phyloP scores from a whole-genome alignment of 2,888 invertebrate genomes.

The Heteropelma amictum region DNA sequence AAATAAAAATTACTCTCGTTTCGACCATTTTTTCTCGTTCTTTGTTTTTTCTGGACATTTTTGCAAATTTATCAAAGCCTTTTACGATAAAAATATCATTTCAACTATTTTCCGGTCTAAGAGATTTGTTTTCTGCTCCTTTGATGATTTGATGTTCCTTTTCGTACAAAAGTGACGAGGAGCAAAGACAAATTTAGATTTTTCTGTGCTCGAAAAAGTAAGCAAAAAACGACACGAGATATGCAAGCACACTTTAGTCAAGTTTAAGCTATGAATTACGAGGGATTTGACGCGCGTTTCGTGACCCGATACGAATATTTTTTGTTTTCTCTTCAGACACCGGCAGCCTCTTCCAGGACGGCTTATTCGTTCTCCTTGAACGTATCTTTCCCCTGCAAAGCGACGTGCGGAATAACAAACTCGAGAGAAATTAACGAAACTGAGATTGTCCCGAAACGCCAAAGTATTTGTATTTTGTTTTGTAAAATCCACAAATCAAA shows the following conservation, averaged over 20 bases:
- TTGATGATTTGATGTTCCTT: no score
- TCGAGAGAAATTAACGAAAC: neutral
- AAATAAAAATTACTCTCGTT: no score
- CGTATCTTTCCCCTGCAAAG: slow-evolving; percentile 6
- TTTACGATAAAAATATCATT: no score
- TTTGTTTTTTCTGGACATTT: no score
- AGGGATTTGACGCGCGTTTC: slow-evolving; percentile 12
- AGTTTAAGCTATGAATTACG: slow-evolving; percentile 34
- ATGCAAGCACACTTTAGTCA: slow-evolving; percentile 19
- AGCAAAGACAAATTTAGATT: neutral
- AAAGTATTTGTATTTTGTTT: slow-evolving; percentile 32
- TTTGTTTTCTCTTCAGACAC: neutral
- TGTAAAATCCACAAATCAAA: slow-evolving; percentile 28
- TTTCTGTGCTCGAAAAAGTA: neutral
- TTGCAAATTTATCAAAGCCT: no score
- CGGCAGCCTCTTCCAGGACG: slow-evolving; percentile 33
- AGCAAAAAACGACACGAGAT: neutral
- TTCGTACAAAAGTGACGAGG: no score
- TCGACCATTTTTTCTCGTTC: no score
- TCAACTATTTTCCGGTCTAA: no score
- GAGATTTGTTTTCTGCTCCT: no score
- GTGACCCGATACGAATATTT: slow-evolving; percentile 26
- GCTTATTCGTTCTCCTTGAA: neutral
- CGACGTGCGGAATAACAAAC: neutral
- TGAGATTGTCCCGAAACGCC: slow-evolving; percentile 32